These are phyloP conservation scores for Percopsis omiscomaycus DNA, from an alignment of 2,797 vertebrate species.

Conservation along the genomic window DNA sequence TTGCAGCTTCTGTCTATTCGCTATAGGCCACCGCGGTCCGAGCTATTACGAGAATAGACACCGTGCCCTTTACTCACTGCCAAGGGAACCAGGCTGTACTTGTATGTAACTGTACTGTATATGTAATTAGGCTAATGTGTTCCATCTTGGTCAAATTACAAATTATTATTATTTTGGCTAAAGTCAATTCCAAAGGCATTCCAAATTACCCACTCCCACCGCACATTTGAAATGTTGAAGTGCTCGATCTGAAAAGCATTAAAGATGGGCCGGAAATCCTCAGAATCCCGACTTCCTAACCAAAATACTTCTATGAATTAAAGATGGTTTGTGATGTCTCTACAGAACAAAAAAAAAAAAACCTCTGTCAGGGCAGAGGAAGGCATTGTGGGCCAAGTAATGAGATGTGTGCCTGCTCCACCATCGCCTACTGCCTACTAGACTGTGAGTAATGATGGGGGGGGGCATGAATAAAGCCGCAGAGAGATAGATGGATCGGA, in stretches of 20 bases:
- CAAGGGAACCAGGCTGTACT: conserved; percentile 50
- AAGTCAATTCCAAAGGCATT: too few species aligned
- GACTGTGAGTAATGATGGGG: conserved; percentile 59
- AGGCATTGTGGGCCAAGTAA: conserved; percentile 48
- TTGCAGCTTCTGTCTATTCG: conserved; percentile 58
- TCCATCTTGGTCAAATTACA: too few species aligned
- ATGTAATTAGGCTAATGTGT: too few species aligned
- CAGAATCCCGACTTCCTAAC: conserved; percentile 1
- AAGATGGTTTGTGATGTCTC: not conserved
- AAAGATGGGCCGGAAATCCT: too few species aligned
- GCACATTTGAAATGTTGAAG: too few species aligned
- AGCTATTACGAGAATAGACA: conserved; percentile 73
- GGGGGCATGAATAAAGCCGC: conserved; percentile 70
- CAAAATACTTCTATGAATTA: conserved; percentile 27
- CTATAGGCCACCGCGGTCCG: conserved; percentile 55
- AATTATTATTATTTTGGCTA: too few species aligned
- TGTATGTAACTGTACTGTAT: conserved; percentile 15
- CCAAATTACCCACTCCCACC: too few species aligned
- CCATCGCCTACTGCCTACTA: conserved; percentile 57
- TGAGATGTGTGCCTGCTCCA: conserved; percentile 51
- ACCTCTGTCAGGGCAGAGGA: conserved; percentile 7
- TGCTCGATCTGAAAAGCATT: too few species aligned
- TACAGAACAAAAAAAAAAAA: conserved; percentile 28
- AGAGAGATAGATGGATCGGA: conserved; percentile 65
- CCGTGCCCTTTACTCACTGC: conserved; percentile 57